Evolutionary conservation across 2,797 vertebrate genomes (phyloP), one percentile per base, ranked within the genome.

Genomic region (Enteromius viviparus): DNA sequence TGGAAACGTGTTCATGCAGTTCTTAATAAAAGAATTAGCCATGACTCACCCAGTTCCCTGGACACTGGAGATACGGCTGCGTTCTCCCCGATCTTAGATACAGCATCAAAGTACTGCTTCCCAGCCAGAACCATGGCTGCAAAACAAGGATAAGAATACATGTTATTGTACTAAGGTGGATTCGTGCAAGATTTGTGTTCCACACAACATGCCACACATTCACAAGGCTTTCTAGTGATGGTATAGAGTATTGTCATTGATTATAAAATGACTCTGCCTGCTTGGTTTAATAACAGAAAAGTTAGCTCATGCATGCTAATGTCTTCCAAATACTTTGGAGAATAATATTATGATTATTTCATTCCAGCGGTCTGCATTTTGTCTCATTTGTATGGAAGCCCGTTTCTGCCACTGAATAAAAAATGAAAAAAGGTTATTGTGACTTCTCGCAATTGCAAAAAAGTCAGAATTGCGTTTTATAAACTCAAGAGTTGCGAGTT

Each of bases 51-150:
- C 75, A 99, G 88, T 85, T 99, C 97, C 90, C 95, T 97, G 76
- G 98, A 99, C 88, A 98, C 98, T 0, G 96, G 97, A 83, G 98
- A 99, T 79, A 94, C 94, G 0, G 96, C 94, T 64, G 97, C 96
- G 84, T 96, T 96, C 89, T 99, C 98, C 51, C 98, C 98, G 15
- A 99, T 96, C 94, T 97, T 99, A 86, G 97, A 95, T 89, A 99
- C 94, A 69, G 96, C 97, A 80, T 99, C 98, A 85, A 97, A 99
- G 94, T 99, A 99, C 45, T 96, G 91, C 94, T 95, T 98, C 90
- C 97, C 97, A 65, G 98, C 96, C 90, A 96, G 89, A 78, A 96
- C 94, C 98, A 99, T 99, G 80, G 95, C 98, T 99, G 92, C 83
- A 87, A 86, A 90, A 88, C 85, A 83, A 89, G 90, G 19, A 85